Base-by-base conservation (phyloP, 2,113 vertebrate genomes). In the Baryphthengus martii region DNA sequence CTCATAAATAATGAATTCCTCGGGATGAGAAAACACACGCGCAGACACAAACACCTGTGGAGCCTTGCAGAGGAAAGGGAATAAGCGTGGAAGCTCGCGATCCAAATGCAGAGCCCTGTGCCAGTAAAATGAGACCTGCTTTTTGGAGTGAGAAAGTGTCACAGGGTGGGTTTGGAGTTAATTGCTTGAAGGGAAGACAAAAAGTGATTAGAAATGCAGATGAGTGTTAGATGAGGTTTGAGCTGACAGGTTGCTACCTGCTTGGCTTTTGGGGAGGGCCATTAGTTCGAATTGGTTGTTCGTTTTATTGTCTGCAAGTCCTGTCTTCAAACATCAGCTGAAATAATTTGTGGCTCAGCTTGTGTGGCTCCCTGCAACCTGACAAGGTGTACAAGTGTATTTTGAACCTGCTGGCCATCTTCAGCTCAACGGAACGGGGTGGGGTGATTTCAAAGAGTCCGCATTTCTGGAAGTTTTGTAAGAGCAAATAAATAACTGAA, bases 1-100 rank as follows among this genome's bases (percentile, higher is more conserved):
- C 49, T 77, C 74, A 89, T 95, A 94, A 97, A 92, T 95, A 95
- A 95, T 90, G 55, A 84, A 94, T 95, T 89, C 80, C 49, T 65
- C 2, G 4, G 77, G 61, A 80, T 95, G 86, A 85, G 73, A 75
- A 93, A 90, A 81, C 75, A 73, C 71, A 40, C 62, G 59, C 90
- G 90, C 79, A 70, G 90, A n/a, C 31, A 50, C 74, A 93, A 93
- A 95, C 83, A 66, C 63, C 35, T 20, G 65, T 35, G 50, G 81
- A 84, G 56, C 80, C 42, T 81, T 84, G 47, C 0, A 0, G 72
- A 81, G 61, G 65, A 59, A 87, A 61, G 59, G 85, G 50, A 96
- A 13, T 74, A 55, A 85, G 91, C 59, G 11, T 5, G 3, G 85
- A 85, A 84, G 37, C 61, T 78, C 25, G 77, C 77, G 55, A 67